Evolutionary conservation across 2,113 vertebrate species (phyloP).

Genomic region (Sarotherodon lohbergeri): DNA sequence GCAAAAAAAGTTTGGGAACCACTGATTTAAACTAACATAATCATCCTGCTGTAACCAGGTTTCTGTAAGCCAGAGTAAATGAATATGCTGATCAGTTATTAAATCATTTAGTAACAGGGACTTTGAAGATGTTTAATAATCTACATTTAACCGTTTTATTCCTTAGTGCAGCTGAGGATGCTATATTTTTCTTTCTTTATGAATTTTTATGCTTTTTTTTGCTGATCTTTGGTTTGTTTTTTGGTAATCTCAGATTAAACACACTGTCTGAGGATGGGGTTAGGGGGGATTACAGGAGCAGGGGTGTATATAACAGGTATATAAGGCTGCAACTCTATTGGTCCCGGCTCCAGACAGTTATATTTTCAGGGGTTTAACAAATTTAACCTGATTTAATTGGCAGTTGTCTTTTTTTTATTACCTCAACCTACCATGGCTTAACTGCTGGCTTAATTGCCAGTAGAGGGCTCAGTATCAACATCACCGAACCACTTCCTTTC

Average conservation of each 20-base stretch:
- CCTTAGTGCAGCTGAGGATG: neutral
- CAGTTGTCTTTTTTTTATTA: neutral
- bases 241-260: neutral
- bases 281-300: neutral
- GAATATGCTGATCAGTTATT: neutral
- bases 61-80: neutral
- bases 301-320: neutral
- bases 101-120: neutral
- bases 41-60: neutral
- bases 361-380: neutral
- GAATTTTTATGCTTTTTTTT: neutral
- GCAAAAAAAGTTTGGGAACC: too few relatives aligned
- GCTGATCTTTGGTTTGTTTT: neutral
- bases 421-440: neutral
- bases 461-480: conserved; percentile 24
- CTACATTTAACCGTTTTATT: neutral
- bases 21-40: neutral
- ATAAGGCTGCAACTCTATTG: neutral
- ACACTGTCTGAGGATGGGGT: neutral
- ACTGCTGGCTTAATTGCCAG: neutral
- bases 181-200: neutral
- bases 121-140: neutral
- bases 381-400: neutral
- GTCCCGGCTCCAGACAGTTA: neutral
- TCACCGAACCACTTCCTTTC: neutral